Base-by-base conservation (phyloP, 2,888 invertebrate species). In the Acronicta psi region DNA sequence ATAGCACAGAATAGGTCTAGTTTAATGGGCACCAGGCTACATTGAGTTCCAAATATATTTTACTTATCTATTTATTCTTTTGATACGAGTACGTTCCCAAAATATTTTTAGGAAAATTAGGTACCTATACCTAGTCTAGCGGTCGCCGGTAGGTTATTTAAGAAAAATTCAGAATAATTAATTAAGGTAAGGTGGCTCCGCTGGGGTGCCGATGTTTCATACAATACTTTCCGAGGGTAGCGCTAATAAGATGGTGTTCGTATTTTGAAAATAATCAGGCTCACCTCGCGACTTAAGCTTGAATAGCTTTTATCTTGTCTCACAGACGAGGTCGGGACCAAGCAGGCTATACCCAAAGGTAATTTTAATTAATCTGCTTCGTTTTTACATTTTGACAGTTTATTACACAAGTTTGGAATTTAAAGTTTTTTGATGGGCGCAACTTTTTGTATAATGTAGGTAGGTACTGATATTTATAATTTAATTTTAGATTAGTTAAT, bases 251-350 rank as follows among this genome's bases (percentile, higher is more conserved):
- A 75, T 61, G 63, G 68, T 75, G 79, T 82, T 84, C 34, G 34
- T 34, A n/a, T 34, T 34, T 34, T 34, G 70, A 68, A 71, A 73
- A 81, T 83, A 81, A 84, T 79, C 71, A 77, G 65, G 69, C 59
- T 77, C 72, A 80, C 77, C 68, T 80, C 70, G 75, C 67, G 53
- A 59, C 65, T 70, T 60, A 68, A 67, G 75, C 10, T 18, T 16
- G 13, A 78, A 75, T 66, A 75, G 73, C 67, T 68, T 81, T 82
- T 85, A 85, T 87, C 85, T 82, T 64, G 20, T 46, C 55, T 62
- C 60, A 62, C 84, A 83, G 83, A 67, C 81, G 75, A 69, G 67
- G 69, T 57, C 38, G 60, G 43, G 73, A 75, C 74, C 23, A 67
- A 73, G 34, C n/a, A 7, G n/a, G 11, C 6, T n/a, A 34, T 34